These are phyloP conservation scores for Apomyelois bistriatella DNA, from an alignment of 2,888 invertebrate genomes.

Conservation along the genomic window DNA sequence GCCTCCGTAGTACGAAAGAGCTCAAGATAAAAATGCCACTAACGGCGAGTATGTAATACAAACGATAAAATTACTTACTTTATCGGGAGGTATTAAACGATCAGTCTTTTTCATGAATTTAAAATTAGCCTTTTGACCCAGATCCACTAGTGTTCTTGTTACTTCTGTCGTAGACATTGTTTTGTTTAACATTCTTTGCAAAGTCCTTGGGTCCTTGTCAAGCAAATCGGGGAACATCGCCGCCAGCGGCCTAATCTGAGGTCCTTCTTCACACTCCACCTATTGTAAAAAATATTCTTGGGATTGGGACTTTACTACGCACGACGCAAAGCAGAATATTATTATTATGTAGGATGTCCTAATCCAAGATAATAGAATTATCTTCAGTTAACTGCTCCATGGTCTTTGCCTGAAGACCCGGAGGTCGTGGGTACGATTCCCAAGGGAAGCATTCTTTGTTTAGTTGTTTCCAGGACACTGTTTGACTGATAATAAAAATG, in stretches of 20 bases:
- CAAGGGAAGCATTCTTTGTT: no score
- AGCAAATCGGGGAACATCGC: constrained; percentile 63
- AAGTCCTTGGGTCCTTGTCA: constrained; percentile 55
- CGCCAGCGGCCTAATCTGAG: constrained; percentile 56
- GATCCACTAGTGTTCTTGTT: constrained; percentile 58
- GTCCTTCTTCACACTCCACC: constrained; percentile 60
- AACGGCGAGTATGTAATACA: no score
- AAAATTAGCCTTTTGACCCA: constrained; percentile 66
- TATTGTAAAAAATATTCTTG: constrained; percentile 23
- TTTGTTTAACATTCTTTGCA: constrained; percentile 56
- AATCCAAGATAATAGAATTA: no score
- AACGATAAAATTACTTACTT: constrained; percentile 34
- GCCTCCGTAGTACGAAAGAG: no score
- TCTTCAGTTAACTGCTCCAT: no score
- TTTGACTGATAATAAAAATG: no score
- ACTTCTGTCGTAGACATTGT: constrained; percentile 70
- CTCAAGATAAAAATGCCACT: no score
- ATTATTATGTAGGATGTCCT: no score
- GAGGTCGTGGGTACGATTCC: no score
- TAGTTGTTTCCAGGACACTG: no score
- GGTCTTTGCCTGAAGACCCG: no score
- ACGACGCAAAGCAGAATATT: no score
- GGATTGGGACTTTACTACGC: background rate
- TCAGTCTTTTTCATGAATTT: constrained; percentile 64
- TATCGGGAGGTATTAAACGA: constrained; percentile 58